Conservation (phyloP, 2,113 vertebrate genomes). For the Lycocorax pyrrhopterus region DNA sequence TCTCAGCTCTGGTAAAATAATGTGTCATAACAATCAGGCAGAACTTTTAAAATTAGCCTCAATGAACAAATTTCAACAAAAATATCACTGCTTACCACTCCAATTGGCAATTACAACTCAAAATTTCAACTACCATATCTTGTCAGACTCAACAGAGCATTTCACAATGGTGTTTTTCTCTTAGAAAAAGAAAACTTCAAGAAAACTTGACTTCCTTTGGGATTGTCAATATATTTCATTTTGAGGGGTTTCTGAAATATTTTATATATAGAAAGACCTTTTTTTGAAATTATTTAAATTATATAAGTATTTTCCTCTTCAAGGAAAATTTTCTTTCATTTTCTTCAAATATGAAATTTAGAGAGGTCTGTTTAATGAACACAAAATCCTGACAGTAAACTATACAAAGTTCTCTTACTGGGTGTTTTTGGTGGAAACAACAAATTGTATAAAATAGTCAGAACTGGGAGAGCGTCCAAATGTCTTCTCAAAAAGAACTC, state of each 20-base stretch:
- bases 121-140: background rate
- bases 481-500: background rate
- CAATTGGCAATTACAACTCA: background rate
- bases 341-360: background rate
- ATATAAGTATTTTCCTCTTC: background rate
- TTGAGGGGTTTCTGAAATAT: fast-evolving
- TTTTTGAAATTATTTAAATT: background rate
- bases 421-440: background rate
- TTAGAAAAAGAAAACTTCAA: background rate
- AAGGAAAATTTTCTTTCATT: too few relatives aligned
- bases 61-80: background rate
- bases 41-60: background rate
- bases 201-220: background rate
- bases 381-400: background rate
- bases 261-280: background rate
- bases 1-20: background rate
- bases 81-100: background rate
- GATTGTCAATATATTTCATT: background rate
- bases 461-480: background rate
- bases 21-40: background rate
- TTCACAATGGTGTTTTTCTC: background rate
- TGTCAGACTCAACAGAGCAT: background rate
- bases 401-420: background rate
- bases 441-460: background rate
- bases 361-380: background rate